Evolutionary conservation across 1,140 invertebrate species (phyloP), one percentile per base, ranked within the genome.

Genomic region (Hylyphantes graminicola): DNA sequence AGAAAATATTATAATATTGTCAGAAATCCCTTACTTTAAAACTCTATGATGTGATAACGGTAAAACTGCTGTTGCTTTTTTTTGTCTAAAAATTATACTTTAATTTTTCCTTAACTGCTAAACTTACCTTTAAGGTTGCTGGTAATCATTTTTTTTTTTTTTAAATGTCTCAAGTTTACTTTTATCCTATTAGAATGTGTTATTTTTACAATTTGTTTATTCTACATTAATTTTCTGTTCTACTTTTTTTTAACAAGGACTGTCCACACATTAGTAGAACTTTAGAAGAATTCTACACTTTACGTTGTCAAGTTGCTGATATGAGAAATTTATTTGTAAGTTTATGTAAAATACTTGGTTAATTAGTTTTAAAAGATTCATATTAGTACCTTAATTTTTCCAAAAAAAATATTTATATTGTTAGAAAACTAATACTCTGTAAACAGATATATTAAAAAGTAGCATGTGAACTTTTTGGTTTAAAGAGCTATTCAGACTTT

Each of bases 221-320:
- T 64, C 7, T 12, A 15, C 17, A 19, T 50, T 50, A 48, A 67
- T 19, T 13, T 48, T 50, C 2, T 3, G 13, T 15, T 35, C 1
- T 35, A 59, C 11, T 72, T 67, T 64, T 75, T 83, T 85, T 70
- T 64, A 88, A n/a, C n/a, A n/a, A 94, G 93, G 97, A 98, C 89
- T 98, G 97, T 89, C 94, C 94, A 73, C 97, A 98, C 90, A 96
- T 98, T 0, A 97, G 96, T 85, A 92, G 96, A 65, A 98, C 96
- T 0, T 91, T 96, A 61, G 97, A 98, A 90, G 97, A 98, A 90
- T 98, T 98, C 91, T 98, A 98, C 89, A 98, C 97, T 17, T 95
- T 98, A 0, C 91, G 97, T 7, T 98, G 96, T 89, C 96, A 98
- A 90, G 97, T 98, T 3, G 95, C 96, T 2, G 96, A 98, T 89